These are phyloP conservation scores for Boulengeromyrus knoepffleri DNA, from an alignment of 2,113 vertebrate genomes.

Conservation along the genomic window DNA sequence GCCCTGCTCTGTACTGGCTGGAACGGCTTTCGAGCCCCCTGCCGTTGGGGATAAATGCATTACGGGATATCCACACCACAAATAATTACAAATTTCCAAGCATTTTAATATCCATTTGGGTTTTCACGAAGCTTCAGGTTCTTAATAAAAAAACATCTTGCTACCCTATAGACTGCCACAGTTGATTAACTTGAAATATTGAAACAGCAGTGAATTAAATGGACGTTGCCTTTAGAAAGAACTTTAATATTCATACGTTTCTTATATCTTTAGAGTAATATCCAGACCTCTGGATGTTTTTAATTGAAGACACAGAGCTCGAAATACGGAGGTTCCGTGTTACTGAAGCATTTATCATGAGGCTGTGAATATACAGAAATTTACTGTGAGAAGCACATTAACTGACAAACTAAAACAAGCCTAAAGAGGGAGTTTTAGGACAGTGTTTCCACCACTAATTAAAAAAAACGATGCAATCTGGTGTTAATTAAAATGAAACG, in stretches of 20 bases:
- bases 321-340: neutral
- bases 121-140: neutral
- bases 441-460: neutral
- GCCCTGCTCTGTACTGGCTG: neutral
- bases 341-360: neutral
- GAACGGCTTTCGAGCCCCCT: neutral
- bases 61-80: neutral
- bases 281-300: neutral
- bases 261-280: neutral
- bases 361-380: neutral
- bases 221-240: neutral
- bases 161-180: neutral
- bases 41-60: neutral
- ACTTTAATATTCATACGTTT: neutral
- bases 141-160: neutral
- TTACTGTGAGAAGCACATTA: neutral
- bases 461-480: neutral
- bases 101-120: neutral
- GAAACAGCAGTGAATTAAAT: neutral
- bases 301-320: neutral
- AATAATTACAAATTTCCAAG: neutral
- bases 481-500: neutral
- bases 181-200: constrained; percentile 3
- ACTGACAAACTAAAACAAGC: neutral
- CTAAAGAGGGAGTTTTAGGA: neutral